A percentile compares a stretch with the other conserved stretches of the same genome.
Evolutionary conservation across 2,888 invertebrate genomes (phyloP).

Genomic region (Dysmachus trigonus): DNA sequence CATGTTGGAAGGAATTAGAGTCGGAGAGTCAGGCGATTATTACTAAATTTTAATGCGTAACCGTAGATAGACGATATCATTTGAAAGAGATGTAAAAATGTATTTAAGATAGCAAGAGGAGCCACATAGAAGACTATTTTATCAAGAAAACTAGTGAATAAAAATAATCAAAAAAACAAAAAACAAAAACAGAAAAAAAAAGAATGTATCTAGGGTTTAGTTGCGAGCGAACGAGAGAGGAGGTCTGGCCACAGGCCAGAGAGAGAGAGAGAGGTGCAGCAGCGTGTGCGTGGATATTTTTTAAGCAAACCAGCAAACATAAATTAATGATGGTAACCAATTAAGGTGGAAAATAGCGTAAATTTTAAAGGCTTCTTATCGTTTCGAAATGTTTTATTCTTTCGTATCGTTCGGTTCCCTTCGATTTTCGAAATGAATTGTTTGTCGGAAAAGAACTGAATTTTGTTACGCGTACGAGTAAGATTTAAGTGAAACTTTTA

Average conservation of each 20-base stretch:
- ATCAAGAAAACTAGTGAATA: constrained; percentile 27
- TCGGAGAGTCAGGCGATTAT: background rate
- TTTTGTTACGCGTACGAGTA: constrained; percentile 1
- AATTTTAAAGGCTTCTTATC: background rate
- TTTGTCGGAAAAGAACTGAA: constrained; percentile 33
- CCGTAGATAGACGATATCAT: constrained; percentile 3
- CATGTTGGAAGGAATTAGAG: background rate
- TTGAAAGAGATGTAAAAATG: constrained; percentile 36
- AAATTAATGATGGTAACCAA: background rate
- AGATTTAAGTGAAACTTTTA: constrained; percentile 17
- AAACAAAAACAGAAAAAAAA: background rate
- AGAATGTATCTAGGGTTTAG: background rate
- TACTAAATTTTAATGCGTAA: constrained; percentile 8
- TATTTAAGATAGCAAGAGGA: constrained; percentile 16
- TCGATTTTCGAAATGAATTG: background rate
- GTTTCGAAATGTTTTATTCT: background rate
- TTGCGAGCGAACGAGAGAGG: background rate
- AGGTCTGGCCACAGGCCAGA: background rate
- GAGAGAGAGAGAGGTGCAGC: background rate
- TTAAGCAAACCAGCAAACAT: constrained; percentile 12
- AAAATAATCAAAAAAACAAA: background rate
- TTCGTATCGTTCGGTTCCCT: background rate
- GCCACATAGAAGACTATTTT: constrained; percentile 27
- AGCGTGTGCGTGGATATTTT: constrained; percentile 8
- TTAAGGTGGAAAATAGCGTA: background rate